Evolutionary conservation across 2,113 vertebrate genomes (phyloP), one percentile per base, ranked within the genome.

Genomic region (Orientallactaga bullata): DNA sequence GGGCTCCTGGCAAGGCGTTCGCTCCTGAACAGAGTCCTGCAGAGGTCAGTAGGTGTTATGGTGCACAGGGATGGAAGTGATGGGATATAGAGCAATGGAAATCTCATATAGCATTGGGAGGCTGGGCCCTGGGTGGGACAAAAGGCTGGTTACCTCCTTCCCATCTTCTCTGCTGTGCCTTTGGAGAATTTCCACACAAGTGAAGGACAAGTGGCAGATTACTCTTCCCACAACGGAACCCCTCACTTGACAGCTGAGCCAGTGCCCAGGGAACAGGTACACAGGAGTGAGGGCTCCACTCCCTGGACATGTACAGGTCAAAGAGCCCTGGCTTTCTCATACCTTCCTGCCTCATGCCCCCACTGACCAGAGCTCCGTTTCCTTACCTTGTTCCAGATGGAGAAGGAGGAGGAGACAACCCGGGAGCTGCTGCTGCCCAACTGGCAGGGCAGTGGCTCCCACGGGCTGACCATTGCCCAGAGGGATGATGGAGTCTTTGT

Each of bases 341-440:
- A 11, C 17, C 26, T 20, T 76, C 4, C 0, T 2, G 23, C 35
- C 15, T 23, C 0, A 2, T 15, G 3, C 5, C 32, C 10, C 26
- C 7, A 7, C 24, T 37, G 15, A 24, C 55, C 68, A 72, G 47
- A 71, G 63, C 80, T 61, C 58, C 10, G 0, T 80, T 66, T 39
- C 2, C 35, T 74, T 9, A 28, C n/a, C 61, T 88, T 21, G 5
- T 51, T 55, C 24, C 93, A 98, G 98, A 99, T 99, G 99, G 99
- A 99, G 93, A 97, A 98, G 96, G 98, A 98, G 6, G 99, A 99
- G 30, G 99, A 99, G 77, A 98, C 98, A 11, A 99, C 99, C 0
- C 98, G 99, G 96, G 99, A 99, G 96, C 98, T 99, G 76, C 98
- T 99, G 79, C 99, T 99, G 97, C 98, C 98, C 88, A 98, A 98